A percentile compares a stretch with the other conserved stretches of the same genome.
Conservation (phyloP, 2,797 vertebrate genomes). For the Microctenopoma steveboyesi region DNA sequence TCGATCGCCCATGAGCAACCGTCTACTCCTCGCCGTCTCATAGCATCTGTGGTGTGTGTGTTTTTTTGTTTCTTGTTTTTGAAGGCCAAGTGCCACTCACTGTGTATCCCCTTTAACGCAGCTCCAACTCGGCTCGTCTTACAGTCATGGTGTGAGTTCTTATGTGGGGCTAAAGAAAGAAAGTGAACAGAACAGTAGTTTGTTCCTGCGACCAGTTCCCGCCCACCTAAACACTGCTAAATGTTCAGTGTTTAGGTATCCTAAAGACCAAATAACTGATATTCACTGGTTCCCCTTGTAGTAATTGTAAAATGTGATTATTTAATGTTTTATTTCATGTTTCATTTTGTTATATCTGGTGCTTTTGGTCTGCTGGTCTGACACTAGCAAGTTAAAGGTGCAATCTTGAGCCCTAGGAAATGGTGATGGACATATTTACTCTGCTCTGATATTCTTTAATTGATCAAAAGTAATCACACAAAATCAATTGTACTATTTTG, state of each 20-base stretch:
- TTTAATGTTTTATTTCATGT: not conserved
- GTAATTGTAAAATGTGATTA: too few species aligned
- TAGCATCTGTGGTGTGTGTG: conserved; percentile 66
- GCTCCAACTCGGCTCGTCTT: conserved; percentile 62
- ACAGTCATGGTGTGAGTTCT: conserved; percentile 44
- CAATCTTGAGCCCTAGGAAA: not conserved
- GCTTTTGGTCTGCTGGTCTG: not conserved
- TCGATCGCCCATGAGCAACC: conserved; percentile 63
- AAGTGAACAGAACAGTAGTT: conserved; percentile 42
- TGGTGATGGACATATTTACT: not conserved
- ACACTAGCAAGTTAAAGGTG: not conserved
- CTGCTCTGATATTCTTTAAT: not conserved
- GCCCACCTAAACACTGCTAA: too few species aligned
- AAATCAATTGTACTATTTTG: not conserved
- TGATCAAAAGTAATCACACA: not conserved
- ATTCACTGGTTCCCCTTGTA: too few species aligned
- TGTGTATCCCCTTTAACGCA: conserved; percentile 57
- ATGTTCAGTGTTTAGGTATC: not conserved
- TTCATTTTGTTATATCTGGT: not conserved
- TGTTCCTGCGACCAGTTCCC: conserved; percentile 19
- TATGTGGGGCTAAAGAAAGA: conserved; percentile 28
- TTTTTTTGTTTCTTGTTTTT: conserved; percentile 57
- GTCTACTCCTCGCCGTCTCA: conserved; percentile 73
- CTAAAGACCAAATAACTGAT: too few species aligned
- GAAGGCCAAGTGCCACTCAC: conserved; percentile 76